Percentiles rank a stretch among this genome's conserved stretches.
Conservation (phyloP, 2,797 vertebrate genomes). For the Sebastes umbrosus region DNA sequence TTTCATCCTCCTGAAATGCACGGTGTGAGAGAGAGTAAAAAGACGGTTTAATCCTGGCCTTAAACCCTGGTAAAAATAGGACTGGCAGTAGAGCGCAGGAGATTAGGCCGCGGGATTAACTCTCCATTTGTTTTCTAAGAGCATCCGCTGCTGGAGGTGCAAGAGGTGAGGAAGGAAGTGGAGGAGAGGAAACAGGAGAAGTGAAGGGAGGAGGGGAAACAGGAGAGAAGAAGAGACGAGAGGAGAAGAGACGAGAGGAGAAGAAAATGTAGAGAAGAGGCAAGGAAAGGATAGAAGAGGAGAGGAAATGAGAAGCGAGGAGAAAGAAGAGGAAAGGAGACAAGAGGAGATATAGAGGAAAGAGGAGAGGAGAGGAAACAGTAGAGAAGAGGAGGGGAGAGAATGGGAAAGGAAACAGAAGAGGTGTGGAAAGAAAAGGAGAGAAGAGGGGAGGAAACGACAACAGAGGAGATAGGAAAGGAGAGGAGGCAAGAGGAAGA, state of each 20-base stretch:
- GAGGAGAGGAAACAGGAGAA: neutral
- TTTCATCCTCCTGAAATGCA: slow-evolving; percentile 20
- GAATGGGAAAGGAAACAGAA: neutral
- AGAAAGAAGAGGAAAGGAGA: neutral
- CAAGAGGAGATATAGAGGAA: no score
- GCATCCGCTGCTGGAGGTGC: slow-evolving; percentile 34
- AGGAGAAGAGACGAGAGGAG: neutral
- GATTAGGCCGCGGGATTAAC: slow-evolving; percentile 75
- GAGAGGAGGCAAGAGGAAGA: no score
- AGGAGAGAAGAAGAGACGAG: neutral
- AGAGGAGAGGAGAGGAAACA: no score
- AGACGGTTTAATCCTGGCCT: slow-evolving; percentile 59
- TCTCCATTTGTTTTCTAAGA: slow-evolving; percentile 57
- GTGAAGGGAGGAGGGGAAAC: neutral
- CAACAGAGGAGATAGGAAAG: no score
- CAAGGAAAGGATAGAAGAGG: neutral
- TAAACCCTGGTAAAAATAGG: slow-evolving; percentile 77
- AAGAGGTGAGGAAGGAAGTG: neutral
- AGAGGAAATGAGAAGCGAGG: neutral
- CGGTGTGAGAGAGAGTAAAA: slow-evolving; percentile 8
- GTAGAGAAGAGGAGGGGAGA: no score
- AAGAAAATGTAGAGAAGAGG: no score
- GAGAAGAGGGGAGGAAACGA: no score
- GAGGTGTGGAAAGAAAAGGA: no score
- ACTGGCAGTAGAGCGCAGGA: slow-evolving; percentile 49